Evolutionary conservation across 2,113 vertebrate species (phyloP).

Genomic region (Hyperopisus bebe): DNA sequence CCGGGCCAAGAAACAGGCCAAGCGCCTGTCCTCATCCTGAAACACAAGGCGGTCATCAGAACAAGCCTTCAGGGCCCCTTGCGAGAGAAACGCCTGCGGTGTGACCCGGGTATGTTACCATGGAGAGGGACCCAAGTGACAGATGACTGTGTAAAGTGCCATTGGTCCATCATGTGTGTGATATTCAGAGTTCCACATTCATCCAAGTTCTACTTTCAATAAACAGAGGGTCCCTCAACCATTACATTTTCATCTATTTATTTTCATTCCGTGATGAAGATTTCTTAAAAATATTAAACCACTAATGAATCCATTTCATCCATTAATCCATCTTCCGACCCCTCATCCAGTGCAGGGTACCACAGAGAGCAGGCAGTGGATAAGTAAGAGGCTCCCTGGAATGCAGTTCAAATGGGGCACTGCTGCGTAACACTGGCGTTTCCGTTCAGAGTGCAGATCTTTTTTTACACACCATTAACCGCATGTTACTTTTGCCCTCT

Average conservation of each 20-base stretch:
- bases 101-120: neutral
- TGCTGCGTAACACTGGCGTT: neutral
- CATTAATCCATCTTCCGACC: neutral
- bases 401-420: neutral
- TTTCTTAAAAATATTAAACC: neutral
- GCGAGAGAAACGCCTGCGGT: neutral
- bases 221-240: neutral
- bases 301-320: neutral
- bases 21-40: slow-evolving; percentile 96
- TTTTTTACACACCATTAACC: neutral
- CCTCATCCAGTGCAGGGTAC: neutral
- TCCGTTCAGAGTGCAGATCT: neutral
- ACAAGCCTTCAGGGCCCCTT: neutral
- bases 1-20: slow-evolving; percentile 80
- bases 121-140: neutral
- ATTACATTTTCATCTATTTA: neutral
- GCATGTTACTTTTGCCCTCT: neutral
- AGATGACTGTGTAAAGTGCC: neutral
- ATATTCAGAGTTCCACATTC: neutral
- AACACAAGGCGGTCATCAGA: slow-evolving; percentile 30
- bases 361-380: neutral
- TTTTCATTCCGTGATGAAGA: neutral
- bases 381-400: slow-evolving; percentile 12
- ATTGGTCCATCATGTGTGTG: neutral
- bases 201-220: neutral